These are phyloP conservation scores for Lepetodrilus schrolli DNA, from an alignment of 2,888 invertebrate genomes.

Conservation along the genomic window DNA sequence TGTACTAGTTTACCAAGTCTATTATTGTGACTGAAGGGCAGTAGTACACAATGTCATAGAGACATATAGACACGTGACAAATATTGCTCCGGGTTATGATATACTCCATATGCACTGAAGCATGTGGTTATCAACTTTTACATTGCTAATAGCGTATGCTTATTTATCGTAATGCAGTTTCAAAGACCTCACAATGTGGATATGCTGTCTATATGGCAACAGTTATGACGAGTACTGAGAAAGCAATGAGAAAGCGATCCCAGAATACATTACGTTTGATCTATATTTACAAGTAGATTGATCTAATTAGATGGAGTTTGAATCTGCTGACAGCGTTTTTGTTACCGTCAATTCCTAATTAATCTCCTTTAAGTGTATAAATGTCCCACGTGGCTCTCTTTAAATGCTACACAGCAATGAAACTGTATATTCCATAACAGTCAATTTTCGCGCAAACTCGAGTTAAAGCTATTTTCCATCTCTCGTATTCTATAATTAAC, in stretches of 20 bases:
- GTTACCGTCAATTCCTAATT: conserved; percentile 16
- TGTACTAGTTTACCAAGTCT: too few relatives aligned
- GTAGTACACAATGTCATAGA: too few relatives aligned
- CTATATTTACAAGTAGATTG: background rate
- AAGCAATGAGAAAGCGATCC: background rate
- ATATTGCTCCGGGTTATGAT: too few relatives aligned
- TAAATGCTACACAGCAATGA: background rate
- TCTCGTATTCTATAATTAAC: background rate
- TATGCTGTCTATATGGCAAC: too few relatives aligned
- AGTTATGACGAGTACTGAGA: too few relatives aligned
- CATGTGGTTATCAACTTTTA: too few relatives aligned
- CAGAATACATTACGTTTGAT: background rate
- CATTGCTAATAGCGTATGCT: too few relatives aligned
- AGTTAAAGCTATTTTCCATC: background rate
- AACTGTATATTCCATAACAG: conserved; percentile 3
- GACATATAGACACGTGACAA: too few relatives aligned
- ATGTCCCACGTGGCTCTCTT: conserved; percentile 15
- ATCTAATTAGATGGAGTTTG: background rate
- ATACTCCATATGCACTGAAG: too few relatives aligned
- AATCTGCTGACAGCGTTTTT: conserved; percentile 2
- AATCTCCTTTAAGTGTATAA: conserved; percentile 5
- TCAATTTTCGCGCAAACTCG: background rate
- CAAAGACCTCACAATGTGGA: too few relatives aligned
- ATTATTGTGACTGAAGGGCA: too few relatives aligned
- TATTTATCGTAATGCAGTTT: too few relatives aligned